Evolutionary conservation across 2,113 vertebrate genomes (phyloP), one percentile per base, ranked within the genome.

Genomic region (Agapornis roseicollis): DNA sequence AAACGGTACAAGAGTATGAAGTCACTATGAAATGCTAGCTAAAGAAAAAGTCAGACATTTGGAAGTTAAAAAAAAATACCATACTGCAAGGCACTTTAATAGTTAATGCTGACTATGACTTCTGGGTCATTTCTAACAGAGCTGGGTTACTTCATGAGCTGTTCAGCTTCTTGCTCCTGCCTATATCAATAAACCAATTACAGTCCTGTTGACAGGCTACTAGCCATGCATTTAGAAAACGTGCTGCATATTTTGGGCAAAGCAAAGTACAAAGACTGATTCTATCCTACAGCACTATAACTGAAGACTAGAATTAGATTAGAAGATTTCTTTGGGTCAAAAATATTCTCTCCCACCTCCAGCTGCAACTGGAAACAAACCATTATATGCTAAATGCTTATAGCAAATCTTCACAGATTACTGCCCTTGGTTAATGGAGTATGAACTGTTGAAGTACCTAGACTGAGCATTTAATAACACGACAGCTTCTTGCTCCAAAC

Each of bases 401-500:
- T 6, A 93, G 79, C 77, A 96, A 94, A 77, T 72, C 70, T 93
- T 95, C 76, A 78, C 77, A 80, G 68, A 83, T 92, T 97, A 95
- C 71, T 90, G 72, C 83, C 92, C 90, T 81, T 80, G 65, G 70
- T 96, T 96, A 96, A 97, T 69, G 79, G 82, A 96, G 61, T 91
- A 94, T 49, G 71, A 97, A 89, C 74, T 74, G 82, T 16, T 96
- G 81, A 97, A 95, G 93, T 78, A 93, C 58, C 65, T 84, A 74
- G 37, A 58, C 64, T 47, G 37, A 96, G 92, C 84, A 94, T 80
- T 97, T 96, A 96, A 92, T 84, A 89, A 83, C 49, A 63, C 46
- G 76, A 58, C 93, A 97, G 80, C 84, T 96, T 96, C 94, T 94
- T 89, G 63, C 77, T 97, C 91, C 86, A 95, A 90, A 94, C 91